Evolutionary conservation across 1,140 invertebrate species (phyloP).

Genomic region (Mesaphorura yosii): DNA sequence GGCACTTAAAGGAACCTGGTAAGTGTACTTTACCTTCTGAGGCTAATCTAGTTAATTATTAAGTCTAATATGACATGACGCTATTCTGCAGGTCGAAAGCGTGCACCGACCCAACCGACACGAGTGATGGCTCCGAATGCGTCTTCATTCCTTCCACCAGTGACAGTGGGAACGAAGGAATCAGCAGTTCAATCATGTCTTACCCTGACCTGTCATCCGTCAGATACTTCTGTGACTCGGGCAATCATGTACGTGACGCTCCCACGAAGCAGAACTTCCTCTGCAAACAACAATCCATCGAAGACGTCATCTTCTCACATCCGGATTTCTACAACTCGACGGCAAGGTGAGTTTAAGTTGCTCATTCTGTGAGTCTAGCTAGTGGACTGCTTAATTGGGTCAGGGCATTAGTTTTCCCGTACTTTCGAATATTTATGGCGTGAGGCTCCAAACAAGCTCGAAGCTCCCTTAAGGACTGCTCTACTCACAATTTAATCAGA

Average conservation of each 20-base stretch:
- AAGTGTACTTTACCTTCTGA: no score
- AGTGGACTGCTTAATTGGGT: no score
- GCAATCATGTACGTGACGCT: constrained; percentile 47
- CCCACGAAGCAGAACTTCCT: constrained; percentile 56
- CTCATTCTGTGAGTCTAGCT: neutral
- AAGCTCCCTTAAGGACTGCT: no score
- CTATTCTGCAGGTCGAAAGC: constrained; percentile 37
- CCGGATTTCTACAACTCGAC: constrained; percentile 41
- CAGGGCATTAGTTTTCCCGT: no score
- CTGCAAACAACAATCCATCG: constrained; percentile 46
- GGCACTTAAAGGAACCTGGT: constrained; percentile 25
- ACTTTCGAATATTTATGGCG: no score
- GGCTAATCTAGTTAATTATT: no score
- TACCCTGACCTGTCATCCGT: constrained; percentile 22
- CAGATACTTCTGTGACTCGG: constrained; percentile 46
- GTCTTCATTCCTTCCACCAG: constrained; percentile 20
- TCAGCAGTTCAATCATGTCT: constrained; percentile 31
- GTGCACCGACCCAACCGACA: constrained; percentile 46
- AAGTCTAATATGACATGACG: no score
- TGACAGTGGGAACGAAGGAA: constrained; percentile 25
- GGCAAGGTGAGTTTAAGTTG: no score
- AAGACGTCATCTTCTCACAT: constrained; percentile 50
- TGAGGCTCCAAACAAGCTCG: no score
- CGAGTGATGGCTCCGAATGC: constrained; percentile 30
- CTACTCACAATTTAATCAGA: no score